Evolutionary conservation across 2,113 vertebrate genomes (phyloP), one percentile per base, ranked within the genome.

Genomic region (Bos taurus): DNA sequence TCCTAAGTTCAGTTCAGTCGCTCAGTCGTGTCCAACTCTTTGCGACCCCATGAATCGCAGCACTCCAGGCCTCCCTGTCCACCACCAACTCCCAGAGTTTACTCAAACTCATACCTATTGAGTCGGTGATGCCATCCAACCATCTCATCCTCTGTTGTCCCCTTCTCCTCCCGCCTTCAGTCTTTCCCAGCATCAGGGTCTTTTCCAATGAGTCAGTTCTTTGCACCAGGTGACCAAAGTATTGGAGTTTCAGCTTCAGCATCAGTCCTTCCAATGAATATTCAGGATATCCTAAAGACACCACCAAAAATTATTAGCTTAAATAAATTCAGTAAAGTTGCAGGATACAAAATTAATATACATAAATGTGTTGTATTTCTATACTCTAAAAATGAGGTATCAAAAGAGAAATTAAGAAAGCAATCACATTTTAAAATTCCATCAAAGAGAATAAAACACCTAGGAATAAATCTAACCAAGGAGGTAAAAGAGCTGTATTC

Each of bases 391-490:
- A 52, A 81, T 52, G 30, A 81, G 33, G 30, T 52, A 52, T n/a
- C 30, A 52, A 81, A 81, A 81, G 48, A 81, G 78, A 81, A 81
- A 52, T 81, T 52, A 52, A 52, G 78, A 52, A 81, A 52, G 50
- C 3, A n/a, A 21, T 81, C 33, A 33, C 30, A 80, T 23, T 82
- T 54, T 54, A 82, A 11, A 82, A 23, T 54, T 54, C 50, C 80
- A 54, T 82, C 30, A 82, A 54, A 23, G 23, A 82, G 19, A 54
- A 82, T 54, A n/a, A 54, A 82, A 82, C 50, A 82, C 11, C 17
- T 82, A 82, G 80, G 80, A 82, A 82, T 54, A 82, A n/a, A 36
- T 82, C 80, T 82, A 82, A 54, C 50, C 33, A 54, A 54, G 50
- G 50, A 82, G 50, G 19, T 54, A 54, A 54, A 82, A 54, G 50